Base-by-base conservation (phyloP, 2,797 vertebrate species). In the Gouania willdenowi region DNA sequence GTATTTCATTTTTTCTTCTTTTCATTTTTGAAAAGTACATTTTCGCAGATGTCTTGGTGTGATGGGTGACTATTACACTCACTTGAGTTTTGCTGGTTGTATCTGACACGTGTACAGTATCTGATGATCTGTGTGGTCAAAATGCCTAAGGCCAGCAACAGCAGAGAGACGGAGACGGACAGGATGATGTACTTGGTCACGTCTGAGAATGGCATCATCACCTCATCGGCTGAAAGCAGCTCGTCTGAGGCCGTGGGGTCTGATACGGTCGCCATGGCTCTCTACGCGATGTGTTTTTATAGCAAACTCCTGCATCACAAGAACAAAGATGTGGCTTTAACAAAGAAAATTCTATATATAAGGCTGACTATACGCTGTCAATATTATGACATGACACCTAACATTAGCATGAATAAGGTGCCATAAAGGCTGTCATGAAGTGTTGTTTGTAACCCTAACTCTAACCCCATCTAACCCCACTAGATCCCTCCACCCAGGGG, bases 51-150 rank as follows among this genome's bases (percentile, higher is more conserved):
- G n/a, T n/a, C n/a, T n/a, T n/a, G n/a, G n/a, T n/a, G n/a, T n/a
- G n/a, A n/a, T n/a, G n/a, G n/a, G n/a, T n/a, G n/a, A n/a, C n/a
- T n/a, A 5, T 11, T 13, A 3, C 15, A 35, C 64, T 66, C 36
- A 77, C 77, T 34, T 15, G 41, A 15, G 5, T 66, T 58, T 39
- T 51, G 56, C 12, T 8, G 26, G 4, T 9, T 18, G 23, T 40
- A 38, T 9, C 18, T 26, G 0, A 2, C 18, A 5, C 35, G 30
- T 27, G 58, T 66, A 51, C 67, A 87, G 63, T 77, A 90, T 45
- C 53, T 78, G 52, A 60, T 65, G 18, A 66, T 30, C 50, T 91
- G 89, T 84, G 90, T 92, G 14, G 57, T 55, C 40, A 92, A 57
- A 52, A 92, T 77, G 8, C 65, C 56, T 30, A 91, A 12, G 0